Base-by-base conservation (phyloP, 1,140 invertebrate species). In the Maconellicoccus hirsutus region DNA sequence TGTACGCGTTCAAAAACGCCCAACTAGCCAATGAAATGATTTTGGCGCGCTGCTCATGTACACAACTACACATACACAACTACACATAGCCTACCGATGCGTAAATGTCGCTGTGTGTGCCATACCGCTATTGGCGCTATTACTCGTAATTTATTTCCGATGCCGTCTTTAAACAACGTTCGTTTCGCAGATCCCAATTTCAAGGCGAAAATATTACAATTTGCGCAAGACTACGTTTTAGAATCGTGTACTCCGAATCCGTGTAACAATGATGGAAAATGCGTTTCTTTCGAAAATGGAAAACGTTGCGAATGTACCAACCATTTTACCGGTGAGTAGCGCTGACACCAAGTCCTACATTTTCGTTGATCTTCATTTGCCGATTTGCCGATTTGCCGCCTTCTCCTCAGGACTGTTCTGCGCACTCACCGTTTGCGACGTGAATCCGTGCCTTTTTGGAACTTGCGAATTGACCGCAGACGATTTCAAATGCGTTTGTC, bases 361-460 rank as follows among this genome's bases (percentile, higher is more conserved):
- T 52, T 52, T 52, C 12, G 12, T 33, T 12, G 3, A 33, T 3
- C 29, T 33, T 3, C 29, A 33, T 33, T 33, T 33, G 29, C 4
- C 29, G 12, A 6, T 33, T 33, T n/a, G n/a, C n/a, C n/a, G 29
- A 33, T 33, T 33, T 33, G 29, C n/a, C n/a, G n/a, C n/a, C n/a
- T 52, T 16, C 6, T 8, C n/a, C n/a, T 52, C 77, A 87, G 86
- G 87, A 22, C 79, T 86, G 73, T 87, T 89, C 77, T 89, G 88
- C 77, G 82, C 84, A 27, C 77, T 89, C 39, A 88, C 84, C 1
- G 81, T 86, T 39, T 91, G 89, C 78, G 87, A 90, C 75, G 75
- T 86, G 21, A 84, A 86, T 10, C 87, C 88, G 0, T 91, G 89
- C 77, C 78, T 85, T 14, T 87, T 86, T 79, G 89, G 89, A 1